phyloP scores from a whole-genome alignment of 2,888 invertebrate genomes.

The Argyresthia goedartella region DNA sequence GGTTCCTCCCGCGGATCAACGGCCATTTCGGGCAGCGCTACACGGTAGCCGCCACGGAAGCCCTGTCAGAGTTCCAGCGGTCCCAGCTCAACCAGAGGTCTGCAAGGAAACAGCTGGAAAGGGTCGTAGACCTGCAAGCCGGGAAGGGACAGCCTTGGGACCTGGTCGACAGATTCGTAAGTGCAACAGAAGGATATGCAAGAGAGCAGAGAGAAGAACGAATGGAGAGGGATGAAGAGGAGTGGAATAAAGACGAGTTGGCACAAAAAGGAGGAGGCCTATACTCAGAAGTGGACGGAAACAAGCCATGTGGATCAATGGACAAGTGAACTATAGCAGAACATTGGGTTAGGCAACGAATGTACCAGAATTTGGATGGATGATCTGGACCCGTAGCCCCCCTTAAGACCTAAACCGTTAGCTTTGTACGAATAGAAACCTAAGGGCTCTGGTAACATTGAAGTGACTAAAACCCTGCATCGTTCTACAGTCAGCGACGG shows the following conservation, averaged over 20 bases:
- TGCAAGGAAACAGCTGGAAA: slow-evolving; percentile 69
- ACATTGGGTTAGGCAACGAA: background rate
- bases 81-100: slow-evolving; percentile 71
- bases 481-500: slow-evolving; percentile 71
- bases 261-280: slow-evolving; percentile 2
- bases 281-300: slow-evolving; percentile 12
- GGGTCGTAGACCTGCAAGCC: slow-evolving; percentile 72
- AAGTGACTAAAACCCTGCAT: background rate
- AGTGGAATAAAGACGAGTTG: slow-evolving; percentile 9
- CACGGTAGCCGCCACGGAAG: slow-evolving; percentile 79
- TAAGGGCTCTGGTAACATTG: background rate
- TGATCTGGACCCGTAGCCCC: too few relatives aligned
- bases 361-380: background rate
- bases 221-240: slow-evolving; percentile 3
- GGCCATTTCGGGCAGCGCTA: slow-evolving; percentile 79
- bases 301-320: slow-evolving; percentile 9
- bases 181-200: slow-evolving; percentile 15
- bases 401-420: background rate
- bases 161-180: slow-evolving; percentile 73
- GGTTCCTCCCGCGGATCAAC: slow-evolving; percentile 76
- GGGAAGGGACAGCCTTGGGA: slow-evolving; percentile 74
- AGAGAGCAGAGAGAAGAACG: slow-evolving; percentile 10
- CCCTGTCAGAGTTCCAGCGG: slow-evolving; percentile 78
- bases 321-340: background rate
- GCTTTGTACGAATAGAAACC: background rate